Conservation (phyloP, 2,113 vertebrate genomes). For the Ivindomyrus marchei region DNA sequence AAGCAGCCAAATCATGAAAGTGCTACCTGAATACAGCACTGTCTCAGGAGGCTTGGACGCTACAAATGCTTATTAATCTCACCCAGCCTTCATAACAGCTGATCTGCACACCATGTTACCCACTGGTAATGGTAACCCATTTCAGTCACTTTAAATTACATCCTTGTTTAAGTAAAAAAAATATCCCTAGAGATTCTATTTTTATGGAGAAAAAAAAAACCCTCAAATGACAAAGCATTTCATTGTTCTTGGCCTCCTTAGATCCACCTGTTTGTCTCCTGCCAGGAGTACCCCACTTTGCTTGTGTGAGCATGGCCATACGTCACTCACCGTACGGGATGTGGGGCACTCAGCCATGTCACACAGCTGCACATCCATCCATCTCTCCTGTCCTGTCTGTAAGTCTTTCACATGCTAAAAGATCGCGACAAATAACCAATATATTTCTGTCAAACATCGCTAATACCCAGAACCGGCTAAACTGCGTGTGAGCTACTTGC, state of each 20-base stretch:
- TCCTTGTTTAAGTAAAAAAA: not conserved
- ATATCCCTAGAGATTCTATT: constrained; percentile 1
- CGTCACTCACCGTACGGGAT: too few relatives aligned
- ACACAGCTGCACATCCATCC: not conserved
- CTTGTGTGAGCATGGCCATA: too few relatives aligned
- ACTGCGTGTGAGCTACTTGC: not conserved
- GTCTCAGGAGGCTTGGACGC: not conserved
- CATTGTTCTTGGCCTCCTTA: not conserved
- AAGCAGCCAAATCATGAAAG: not conserved
- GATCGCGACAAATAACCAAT: not conserved
- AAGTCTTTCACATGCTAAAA: not conserved
- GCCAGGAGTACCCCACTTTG: not conserved
- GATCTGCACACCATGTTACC: not conserved
- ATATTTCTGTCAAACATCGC: not conserved
- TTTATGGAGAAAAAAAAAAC: not conserved
- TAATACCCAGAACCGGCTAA: not conserved
- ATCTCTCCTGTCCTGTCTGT: not conserved
- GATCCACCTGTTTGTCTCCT: not conserved
- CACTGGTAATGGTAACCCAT: constrained; percentile 9
- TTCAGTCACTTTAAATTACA: constrained; percentile 15
- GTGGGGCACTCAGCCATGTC: not conserved
- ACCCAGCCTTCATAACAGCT: not conserved
- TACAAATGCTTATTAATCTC: not conserved
- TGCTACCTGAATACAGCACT: not conserved
- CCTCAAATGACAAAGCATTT: constrained; percentile 9